Conservation (phyloP, 1,140 invertebrate species). For the Listronotus bonariensis region DNA sequence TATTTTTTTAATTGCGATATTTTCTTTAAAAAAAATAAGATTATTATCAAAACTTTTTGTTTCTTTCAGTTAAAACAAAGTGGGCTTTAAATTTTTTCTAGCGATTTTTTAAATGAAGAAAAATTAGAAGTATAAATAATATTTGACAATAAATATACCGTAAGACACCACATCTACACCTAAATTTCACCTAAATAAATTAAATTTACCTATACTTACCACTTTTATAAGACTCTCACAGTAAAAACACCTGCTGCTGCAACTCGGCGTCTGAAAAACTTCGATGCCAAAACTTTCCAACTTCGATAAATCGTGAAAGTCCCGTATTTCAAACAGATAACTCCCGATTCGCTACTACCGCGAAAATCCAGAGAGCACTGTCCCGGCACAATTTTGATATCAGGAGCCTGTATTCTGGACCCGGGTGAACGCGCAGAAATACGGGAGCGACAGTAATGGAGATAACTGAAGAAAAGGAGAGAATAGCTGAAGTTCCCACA, state of each 20-base stretch:
- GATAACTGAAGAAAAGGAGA: neutral
- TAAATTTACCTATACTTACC: no score
- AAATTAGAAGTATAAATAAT: no score
- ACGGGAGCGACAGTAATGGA: conserved; percentile 11
- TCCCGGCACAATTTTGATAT: conserved; percentile 34
- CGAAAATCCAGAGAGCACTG: conserved; percentile 34
- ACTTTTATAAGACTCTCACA: neutral
- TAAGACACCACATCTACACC: no score
- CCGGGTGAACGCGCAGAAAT: conserved; percentile 34
- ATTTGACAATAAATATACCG: no score
- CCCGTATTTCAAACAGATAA: conserved; percentile 11
- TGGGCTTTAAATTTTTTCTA: no score
- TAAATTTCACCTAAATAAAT: no score
- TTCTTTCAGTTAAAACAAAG: no score
- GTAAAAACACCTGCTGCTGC: conserved; percentile 30
- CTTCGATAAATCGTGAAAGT: conserved; percentile 14
- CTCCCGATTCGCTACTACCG: conserved; percentile 10
- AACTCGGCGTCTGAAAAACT: conserved; percentile 23
- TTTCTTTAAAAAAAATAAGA: no score
- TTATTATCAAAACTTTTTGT: no score
- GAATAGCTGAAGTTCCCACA: conserved; percentile 25
- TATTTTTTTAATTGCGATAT: no score
- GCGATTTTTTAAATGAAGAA: no score
- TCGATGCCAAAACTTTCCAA: conserved; percentile 19
- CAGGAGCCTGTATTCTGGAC: conserved; percentile 33